phyloP scores from a whole-genome alignment of 1,140 invertebrate genomes.

The Streblospio benedicti region DNA sequence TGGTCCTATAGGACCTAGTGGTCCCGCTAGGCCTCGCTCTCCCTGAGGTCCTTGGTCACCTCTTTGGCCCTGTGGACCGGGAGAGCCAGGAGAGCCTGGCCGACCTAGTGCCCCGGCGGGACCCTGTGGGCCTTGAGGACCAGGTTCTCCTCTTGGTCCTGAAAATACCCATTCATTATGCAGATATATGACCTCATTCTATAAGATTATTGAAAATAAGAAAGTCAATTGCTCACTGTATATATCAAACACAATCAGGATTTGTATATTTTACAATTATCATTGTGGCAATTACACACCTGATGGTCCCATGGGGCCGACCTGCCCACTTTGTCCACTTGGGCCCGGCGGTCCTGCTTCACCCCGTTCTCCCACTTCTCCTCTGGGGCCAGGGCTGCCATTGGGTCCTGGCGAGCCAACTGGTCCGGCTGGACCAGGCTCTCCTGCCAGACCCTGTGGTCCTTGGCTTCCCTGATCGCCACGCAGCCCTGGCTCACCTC shows the following conservation, averaged over 20 bases:
- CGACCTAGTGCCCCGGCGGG: not conserved
- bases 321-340: not conserved
- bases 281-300: too few relatives aligned
- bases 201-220: too few relatives aligned
- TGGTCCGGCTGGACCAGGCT: constrained; percentile 6
- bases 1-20: not conserved
- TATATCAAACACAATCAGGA: too few relatives aligned
- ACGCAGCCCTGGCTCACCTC: constrained; percentile 11
- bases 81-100: not conserved
- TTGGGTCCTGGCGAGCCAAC: constrained; percentile 2
- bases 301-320: constrained; percentile 3
- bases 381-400: constrained; percentile 12
- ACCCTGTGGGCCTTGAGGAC: not conserved
- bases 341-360: constrained; percentile 13
- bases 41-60: too few relatives aligned
- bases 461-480: constrained; percentile 14
- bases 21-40: too few relatives aligned
- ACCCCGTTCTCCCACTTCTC: too few relatives aligned
- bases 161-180: too few relatives aligned
- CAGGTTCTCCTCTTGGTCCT: not conserved
- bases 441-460: not conserved
- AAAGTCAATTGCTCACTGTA: too few relatives aligned
- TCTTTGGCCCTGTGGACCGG: too few relatives aligned
- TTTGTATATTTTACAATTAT: too few relatives aligned
- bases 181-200: too few relatives aligned